These are phyloP conservation scores for Phoenicopterus ruber DNA, from an alignment of 2,113 vertebrate genomes.

Conservation along the genomic window DNA sequence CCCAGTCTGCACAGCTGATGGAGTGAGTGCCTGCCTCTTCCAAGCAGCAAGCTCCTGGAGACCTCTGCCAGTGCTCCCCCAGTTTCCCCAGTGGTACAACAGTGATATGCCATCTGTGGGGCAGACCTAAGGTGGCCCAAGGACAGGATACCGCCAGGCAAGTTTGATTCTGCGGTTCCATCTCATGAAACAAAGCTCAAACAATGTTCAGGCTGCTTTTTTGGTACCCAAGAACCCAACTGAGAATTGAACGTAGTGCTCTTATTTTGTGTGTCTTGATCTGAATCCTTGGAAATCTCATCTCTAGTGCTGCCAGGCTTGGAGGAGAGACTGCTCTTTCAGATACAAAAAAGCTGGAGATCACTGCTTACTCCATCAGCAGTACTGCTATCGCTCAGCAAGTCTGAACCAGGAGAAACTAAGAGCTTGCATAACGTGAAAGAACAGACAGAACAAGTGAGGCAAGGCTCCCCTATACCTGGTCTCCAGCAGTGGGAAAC, in stretches of 20 bases:
- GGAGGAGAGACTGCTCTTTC: background rate
- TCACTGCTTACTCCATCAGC: background rate
- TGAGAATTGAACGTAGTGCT: background rate
- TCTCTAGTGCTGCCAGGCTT: background rate
- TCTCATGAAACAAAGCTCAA: background rate
- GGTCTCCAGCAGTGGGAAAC: background rate
- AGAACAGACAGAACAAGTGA: background rate
- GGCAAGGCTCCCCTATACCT: background rate
- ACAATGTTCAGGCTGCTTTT: background rate
- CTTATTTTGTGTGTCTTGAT: background rate
- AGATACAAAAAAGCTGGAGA: background rate
- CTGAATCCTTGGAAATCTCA: background rate
- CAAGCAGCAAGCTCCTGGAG: background rate
- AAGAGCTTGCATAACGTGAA: background rate
- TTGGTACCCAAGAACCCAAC: background rate
- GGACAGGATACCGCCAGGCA: background rate
- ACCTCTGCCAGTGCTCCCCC: background rate
- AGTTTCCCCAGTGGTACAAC: background rate
- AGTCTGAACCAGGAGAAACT: background rate
- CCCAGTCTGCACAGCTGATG: background rate
- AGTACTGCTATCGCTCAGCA: background rate
- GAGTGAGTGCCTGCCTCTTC: background rate
- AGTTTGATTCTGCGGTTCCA: background rate
- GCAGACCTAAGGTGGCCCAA: background rate
- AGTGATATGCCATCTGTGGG: background rate